phyloP scores from a whole-genome alignment of 2,113 vertebrate genomes.

The Oncorhynchus gorbuscha region DNA sequence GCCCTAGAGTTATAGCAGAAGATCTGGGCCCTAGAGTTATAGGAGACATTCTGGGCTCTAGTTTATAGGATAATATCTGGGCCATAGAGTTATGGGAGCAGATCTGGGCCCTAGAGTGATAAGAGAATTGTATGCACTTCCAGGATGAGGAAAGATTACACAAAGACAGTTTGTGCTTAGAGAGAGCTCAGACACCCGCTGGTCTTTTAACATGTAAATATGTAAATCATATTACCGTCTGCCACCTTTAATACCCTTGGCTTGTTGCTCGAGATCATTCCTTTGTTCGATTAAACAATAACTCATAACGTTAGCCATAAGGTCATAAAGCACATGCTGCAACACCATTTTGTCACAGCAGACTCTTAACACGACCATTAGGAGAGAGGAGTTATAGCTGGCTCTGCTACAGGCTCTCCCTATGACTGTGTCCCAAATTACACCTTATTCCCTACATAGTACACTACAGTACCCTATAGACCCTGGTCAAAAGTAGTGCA shows the following conservation, averaged over 20 bases:
- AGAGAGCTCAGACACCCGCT: background rate
- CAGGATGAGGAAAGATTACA: too few relatives aligned
- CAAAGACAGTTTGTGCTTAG: background rate
- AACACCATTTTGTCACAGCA: constrained; percentile 37
- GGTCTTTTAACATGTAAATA: constrained; percentile 1
- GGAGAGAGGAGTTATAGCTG: constrained; percentile 67
- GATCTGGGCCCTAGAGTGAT: too few relatives aligned
- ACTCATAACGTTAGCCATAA: background rate
- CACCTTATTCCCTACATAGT: too few relatives aligned
- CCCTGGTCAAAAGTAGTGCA: too few relatives aligned
- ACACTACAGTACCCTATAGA: too few relatives aligned
- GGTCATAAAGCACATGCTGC: constrained; percentile 49
- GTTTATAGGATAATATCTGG: too few relatives aligned
- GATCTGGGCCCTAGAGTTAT: too few relatives aligned
- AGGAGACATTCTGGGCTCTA: too few relatives aligned
- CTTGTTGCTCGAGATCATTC: background rate
- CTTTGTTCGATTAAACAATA: background rate
- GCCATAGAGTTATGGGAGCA: too few relatives aligned
- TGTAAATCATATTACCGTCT: background rate
- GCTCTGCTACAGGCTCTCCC: constrained; percentile 50
- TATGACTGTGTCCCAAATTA: constrained; percentile 52
- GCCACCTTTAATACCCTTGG: background rate
- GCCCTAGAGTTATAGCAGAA: background rate
- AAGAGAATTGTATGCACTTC: background rate
- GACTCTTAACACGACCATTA: constrained; percentile 61